A percentile compares a stretch with the other conserved stretches of the same genome.
These are phyloP conservation scores for Tychaedon coryphoeus DNA, from an alignment of 2,113 vertebrate genomes.

Conservation along the genomic window DNA sequence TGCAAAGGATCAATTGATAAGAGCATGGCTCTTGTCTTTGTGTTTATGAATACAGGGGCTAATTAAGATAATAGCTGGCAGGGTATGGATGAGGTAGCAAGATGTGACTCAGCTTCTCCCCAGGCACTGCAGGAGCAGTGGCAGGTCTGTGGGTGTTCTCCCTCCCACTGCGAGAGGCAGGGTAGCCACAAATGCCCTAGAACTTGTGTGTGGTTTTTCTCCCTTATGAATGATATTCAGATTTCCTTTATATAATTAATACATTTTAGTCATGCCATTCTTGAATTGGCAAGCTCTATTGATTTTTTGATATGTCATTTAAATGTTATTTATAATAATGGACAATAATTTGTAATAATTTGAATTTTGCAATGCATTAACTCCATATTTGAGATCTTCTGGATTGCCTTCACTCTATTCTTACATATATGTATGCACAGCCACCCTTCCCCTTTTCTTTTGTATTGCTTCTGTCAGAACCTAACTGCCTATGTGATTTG, in stretches of 20 bases:
- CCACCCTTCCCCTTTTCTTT: not conserved
- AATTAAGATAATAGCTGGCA: not conserved
- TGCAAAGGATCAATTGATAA: not conserved
- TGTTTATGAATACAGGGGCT: not conserved
- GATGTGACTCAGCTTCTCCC: not conserved
- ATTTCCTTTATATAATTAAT: not conserved
- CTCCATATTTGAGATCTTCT: not conserved
- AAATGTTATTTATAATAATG: not conserved
- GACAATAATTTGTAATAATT: not conserved
- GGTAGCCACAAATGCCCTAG: not conserved
- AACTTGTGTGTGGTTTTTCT: not conserved
- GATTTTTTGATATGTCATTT: not conserved
- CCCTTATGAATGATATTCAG: not conserved
- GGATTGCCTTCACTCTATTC: not conserved
- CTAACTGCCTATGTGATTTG: not conserved
- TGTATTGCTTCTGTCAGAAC: not conserved
- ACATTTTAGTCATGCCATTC: not conserved
- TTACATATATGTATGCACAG: not conserved
- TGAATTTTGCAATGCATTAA: not conserved
- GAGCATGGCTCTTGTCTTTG: not conserved
- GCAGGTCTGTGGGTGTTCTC: not conserved
- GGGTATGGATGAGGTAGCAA: not conserved
- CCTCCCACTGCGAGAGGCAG: not conserved
- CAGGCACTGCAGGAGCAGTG: accelerated
- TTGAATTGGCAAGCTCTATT: not conserved